Evolutionary conservation across 1,140 invertebrate genomes (phyloP), one percentile per base, ranked within the genome.

Genomic region (Cotesia typhae): DNA sequence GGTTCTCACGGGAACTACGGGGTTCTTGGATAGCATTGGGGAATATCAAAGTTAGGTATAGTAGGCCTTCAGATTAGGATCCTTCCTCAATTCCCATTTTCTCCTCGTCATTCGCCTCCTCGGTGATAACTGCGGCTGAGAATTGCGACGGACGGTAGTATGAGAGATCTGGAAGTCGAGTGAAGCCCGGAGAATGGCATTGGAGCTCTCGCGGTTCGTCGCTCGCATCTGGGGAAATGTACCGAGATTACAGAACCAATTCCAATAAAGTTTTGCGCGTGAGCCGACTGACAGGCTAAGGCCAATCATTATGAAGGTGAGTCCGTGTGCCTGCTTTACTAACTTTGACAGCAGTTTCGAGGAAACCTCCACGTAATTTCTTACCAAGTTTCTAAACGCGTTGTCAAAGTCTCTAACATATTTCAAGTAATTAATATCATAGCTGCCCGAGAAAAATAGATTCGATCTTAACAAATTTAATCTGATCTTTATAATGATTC

Each of bases 241-340:
- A 78, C 79, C 76, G 79, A 83, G 83, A 83, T 84, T 82, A 83
- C 83, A 80, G 80, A 81, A 83, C 81, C 84, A 83, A 82, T 85
- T 84, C 84, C 83, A 82, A 84, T 84, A 83, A 84, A 84, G 81
- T 84, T 84, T 78, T 71, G 77, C 74, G 83, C 84, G 83, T 83
- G 83, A 84, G 80, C 67, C 75, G 81, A 83, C 79, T 83, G 77
- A 81, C 77, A 78, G 53, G 61, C 67, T 51, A 14, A 75, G 77
- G 75, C 80, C 77, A 82, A 84, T 84, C 83, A 84, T 84, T 84
- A 84, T 84, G 83, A 83, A 84, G 76, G 76, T 81, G 77, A 75
- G 51, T 38, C 14, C 4, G 63, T 57, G 28, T 12, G n/a, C 41
- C 20, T 59, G 60, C 64, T 71, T 75, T 68, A 20, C 55, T 12